Evolutionary conservation across 2,797 vertebrate genomes (phyloP), one percentile per base, ranked within the genome.

Genomic region (Cheirogaleus major): DNA sequence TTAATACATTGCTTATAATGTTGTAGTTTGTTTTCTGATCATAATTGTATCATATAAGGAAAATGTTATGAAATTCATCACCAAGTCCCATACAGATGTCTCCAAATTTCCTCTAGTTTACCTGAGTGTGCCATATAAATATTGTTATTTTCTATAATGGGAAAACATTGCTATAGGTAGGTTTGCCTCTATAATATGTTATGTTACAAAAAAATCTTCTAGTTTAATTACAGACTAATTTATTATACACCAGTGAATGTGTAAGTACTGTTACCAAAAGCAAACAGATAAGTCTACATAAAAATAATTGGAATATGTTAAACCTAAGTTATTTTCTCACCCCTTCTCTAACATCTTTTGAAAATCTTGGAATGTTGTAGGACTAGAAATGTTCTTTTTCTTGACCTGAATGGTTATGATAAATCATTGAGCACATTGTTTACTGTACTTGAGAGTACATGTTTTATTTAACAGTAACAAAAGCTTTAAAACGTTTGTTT

Each of bases 381-480:
- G 20, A 11, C 32, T 83, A 45, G 1, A 9, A 69, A 91, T 52
- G 9, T 63, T 89, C 13, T 82, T 93, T 95, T 61, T 67, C 57
- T 27, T 84, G 23, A 93, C 41, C n/a, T 61, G 6, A 87, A 35
- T 78, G 18, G 72, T 87, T 90, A 30, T 70, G 59, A 85, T 61
- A 91, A 57, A 69, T 84, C 43, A 92, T n/a, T 82, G 80, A 81
- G 4, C 9, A 94, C 38, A 38, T 63, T 69, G 2, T 35, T 92
- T 83, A 81, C 5, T 73, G 10, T 20, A 78, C 48, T 43, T 63
- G 17, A 73, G 32, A 20, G 35, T 65, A 25, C 12, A 65, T 85
- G 65, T 52, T 94, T 89, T 76, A 75, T 87, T 93, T 84, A 22
- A 63, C 4, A 81, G 14, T 92, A 97, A 59, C 5, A 80, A 82